Base-by-base conservation (phyloP, 2,888 invertebrate genomes). In the Anthophora plumipes region DNA sequence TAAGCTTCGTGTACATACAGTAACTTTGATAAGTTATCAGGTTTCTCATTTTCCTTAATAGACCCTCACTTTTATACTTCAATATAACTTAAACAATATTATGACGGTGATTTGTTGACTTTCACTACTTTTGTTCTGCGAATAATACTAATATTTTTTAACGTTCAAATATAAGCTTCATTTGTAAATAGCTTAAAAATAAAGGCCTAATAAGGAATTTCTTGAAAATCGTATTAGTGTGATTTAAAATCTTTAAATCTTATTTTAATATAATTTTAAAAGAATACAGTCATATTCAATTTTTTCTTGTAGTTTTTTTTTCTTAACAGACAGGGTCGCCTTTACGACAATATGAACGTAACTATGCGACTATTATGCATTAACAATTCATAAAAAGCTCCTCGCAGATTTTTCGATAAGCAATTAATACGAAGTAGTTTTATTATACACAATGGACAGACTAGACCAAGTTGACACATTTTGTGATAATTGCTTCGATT, bases 371-470 rank as follows among this genome's bases (percentile, higher is more conserved):
- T 73, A 84, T 83, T 74, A 85, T 79, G 77, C 76, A 39, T 77
- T 70, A 85, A 86, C 83, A 79, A 78, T 85, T 64, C 69, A 82
- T 86, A 83, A 76, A 86, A 85, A 80, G 54, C 78, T 85, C 54
- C 71, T 79, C 83, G 71, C 70, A 75, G 75, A 80, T 75, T 67
- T 57, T 77, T 84, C 54, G 64, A 66, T 66, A 73, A 77, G 73
- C 77, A 48, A 76, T 76, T 78, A 84, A 71, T 83, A 83, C 77
- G 79, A 84, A 75, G 79, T 82, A 71, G 60, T 83, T 83, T 89
- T 87, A 83, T 78, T 83, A 89, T 90, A 87, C 88, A 91, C 88
- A 89, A 84, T 88, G 77, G 83, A 86, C 81, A 89, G 88, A 90
- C 89, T 90, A 89, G 89, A 89, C 77, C 85, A 61, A 48, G 77